Evolutionary conservation across 2,113 vertebrate species (phyloP).

Genomic region (Chaetops frenatus): DNA sequence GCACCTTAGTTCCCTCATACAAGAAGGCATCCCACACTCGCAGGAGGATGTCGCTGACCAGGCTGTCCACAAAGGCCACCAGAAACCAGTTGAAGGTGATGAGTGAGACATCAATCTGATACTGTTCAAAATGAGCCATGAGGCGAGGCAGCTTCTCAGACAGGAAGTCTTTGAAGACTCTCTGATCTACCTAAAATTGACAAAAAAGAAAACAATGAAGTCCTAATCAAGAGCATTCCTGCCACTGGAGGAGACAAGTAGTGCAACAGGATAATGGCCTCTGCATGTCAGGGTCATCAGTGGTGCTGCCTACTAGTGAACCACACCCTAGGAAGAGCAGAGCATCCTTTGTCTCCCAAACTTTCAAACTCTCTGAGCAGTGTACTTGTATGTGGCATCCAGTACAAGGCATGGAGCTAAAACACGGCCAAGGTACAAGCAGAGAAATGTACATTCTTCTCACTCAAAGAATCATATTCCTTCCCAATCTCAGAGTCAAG

Average conservation of each 20-base stretch:
- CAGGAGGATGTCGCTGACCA: constrained; percentile 87
- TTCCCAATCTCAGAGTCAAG: background rate
- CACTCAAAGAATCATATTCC: background rate
- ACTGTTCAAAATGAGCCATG: constrained; percentile 79
- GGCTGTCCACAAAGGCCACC: constrained; percentile 88
- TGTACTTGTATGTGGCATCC: background rate
- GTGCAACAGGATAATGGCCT: background rate
- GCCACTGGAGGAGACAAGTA: background rate
- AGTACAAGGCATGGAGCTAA: background rate
- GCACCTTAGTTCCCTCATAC: constrained; percentile 92
- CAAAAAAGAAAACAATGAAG: background rate
- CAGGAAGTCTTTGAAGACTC: constrained; percentile 90
- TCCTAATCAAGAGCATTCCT: background rate
- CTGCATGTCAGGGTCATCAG: background rate
- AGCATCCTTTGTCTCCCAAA: background rate
- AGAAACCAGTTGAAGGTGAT: constrained; percentile 96
- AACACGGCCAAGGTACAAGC: background rate
- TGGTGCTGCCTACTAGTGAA: background rate
- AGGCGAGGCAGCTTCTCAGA: constrained; percentile 87
- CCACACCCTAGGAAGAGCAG: background rate
- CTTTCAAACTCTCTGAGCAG: background rate
- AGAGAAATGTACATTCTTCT: background rate
- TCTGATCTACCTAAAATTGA: constrained; percentile 83
- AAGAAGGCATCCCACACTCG: constrained; percentile 92
- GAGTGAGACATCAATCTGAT: constrained; percentile 83